Evolutionary conservation across 2,113 vertebrate species (phyloP).

Genomic region (Notechis scutatus): DNA sequence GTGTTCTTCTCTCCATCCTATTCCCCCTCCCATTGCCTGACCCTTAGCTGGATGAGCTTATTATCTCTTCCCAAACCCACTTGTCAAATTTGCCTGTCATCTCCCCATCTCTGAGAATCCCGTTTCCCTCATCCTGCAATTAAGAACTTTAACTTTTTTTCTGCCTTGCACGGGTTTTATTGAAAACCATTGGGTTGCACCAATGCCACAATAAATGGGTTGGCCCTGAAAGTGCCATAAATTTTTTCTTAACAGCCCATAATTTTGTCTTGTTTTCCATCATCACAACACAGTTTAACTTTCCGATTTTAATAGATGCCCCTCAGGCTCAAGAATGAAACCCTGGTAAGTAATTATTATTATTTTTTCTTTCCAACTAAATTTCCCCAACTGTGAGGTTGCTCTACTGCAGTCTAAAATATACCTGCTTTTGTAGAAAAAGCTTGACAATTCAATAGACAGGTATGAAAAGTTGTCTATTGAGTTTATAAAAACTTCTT

Average conservation of each 20-base stretch:
- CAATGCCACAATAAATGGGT: neutral
- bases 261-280: neutral
- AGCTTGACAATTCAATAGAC: neutral
- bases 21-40: neutral
- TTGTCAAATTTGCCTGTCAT: neutral
- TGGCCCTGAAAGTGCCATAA: neutral
- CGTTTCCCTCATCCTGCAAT: neutral
- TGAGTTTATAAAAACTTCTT: neutral
- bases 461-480: neutral
- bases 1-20: neutral
- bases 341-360: neutral
- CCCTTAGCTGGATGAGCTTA: neutral
- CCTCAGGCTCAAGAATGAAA: neutral
- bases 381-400: neutral
- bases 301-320: neutral
- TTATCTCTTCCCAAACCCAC: neutral
- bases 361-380: neutral
- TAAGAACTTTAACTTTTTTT: neutral
- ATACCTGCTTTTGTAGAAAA: neutral
- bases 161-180: neutral
- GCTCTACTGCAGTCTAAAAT: neutral
- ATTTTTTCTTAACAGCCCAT: neutral
- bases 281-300: neutral
- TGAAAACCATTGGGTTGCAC: neutral
- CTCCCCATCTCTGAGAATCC: neutral